A percentile compares a stretch with the other conserved stretches of the same genome.
These are phyloP conservation scores for Portunus trituberculatus DNA, from an alignment of 1,140 invertebrate species.

Conservation along the genomic window DNA sequence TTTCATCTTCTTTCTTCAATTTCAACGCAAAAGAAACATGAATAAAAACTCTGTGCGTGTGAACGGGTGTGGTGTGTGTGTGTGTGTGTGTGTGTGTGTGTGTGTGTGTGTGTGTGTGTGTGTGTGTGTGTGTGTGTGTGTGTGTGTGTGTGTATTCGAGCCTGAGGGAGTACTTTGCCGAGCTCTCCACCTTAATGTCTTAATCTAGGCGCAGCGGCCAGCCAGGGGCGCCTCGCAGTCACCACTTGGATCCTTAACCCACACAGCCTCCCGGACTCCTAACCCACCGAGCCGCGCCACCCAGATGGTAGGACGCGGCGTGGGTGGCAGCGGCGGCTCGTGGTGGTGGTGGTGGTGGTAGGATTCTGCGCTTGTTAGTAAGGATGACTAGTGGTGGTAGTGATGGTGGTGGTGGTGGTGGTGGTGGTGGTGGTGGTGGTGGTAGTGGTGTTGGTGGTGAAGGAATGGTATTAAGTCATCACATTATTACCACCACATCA, in stretches of 20 bases:
- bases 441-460: neutral
- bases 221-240: constrained; percentile 33
- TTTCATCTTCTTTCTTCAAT: too few relatives aligned
- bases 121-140: constrained; percentile 45
- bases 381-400: neutral
- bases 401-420: neutral
- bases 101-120: constrained; percentile 10
- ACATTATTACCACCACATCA: too few relatives aligned
- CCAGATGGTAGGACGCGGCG: constrained; percentile 5
- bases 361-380: neutral
- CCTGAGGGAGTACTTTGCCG: constrained; percentile 43
- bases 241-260: constrained; percentile 27
- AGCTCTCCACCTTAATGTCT: constrained; percentile 68
- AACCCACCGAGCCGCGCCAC: constrained; percentile 29
- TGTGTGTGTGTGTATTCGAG: neutral
- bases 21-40: too few relatives aligned
- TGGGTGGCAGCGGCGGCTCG: neutral
- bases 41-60: neutral
- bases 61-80: neutral
- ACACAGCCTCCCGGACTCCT: neutral
- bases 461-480: neutral
- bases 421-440: neutral
- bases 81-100: constrained; percentile 26
- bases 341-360: neutral
- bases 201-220: constrained; percentile 56